A percentile compares a stretch with the other conserved stretches of the same genome.
These are phyloP conservation scores for Eudyptes chrysolophus DNA, from an alignment of 2,113 vertebrate genomes.

Conservation along the genomic window DNA sequence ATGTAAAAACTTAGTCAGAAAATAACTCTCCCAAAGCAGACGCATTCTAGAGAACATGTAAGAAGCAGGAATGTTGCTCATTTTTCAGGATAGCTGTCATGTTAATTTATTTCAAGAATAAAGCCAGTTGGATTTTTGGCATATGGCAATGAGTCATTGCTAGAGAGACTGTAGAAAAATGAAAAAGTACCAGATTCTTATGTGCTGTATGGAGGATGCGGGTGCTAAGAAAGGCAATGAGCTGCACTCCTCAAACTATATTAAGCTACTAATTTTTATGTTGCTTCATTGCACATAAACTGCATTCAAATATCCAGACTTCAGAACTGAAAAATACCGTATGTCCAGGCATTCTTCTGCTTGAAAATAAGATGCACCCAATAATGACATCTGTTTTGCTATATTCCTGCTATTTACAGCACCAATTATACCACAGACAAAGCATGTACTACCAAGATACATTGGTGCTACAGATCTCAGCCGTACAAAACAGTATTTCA, in stretches of 20 bases:
- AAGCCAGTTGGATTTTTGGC: constrained; percentile 12
- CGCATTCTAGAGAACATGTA: background rate
- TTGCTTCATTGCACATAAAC: background rate
- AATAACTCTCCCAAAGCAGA: background rate
- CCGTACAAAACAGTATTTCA: background rate
- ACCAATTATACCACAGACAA: background rate
- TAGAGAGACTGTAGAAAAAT: background rate
- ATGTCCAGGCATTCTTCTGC: background rate
- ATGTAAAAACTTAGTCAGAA: background rate
- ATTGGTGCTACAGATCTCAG: background rate
- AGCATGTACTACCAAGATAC: background rate
- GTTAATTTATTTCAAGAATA: constrained; percentile 27
- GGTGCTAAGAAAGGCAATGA: background rate
- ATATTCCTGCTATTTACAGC: background rate
- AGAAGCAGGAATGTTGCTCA: background rate
- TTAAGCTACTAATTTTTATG: constrained; percentile 8
- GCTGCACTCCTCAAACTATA: background rate
- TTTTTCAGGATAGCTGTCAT: constrained; percentile 37
- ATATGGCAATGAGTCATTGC: constrained; percentile 55
- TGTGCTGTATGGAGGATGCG: background rate
- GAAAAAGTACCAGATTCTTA: background rate
- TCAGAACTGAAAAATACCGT: background rate
- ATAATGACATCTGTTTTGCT: background rate
- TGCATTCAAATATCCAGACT: background rate
- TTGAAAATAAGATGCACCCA: background rate